Conservation (phyloP, 2,113 vertebrate genomes). For the Callochromis pleurospilus region DNA sequence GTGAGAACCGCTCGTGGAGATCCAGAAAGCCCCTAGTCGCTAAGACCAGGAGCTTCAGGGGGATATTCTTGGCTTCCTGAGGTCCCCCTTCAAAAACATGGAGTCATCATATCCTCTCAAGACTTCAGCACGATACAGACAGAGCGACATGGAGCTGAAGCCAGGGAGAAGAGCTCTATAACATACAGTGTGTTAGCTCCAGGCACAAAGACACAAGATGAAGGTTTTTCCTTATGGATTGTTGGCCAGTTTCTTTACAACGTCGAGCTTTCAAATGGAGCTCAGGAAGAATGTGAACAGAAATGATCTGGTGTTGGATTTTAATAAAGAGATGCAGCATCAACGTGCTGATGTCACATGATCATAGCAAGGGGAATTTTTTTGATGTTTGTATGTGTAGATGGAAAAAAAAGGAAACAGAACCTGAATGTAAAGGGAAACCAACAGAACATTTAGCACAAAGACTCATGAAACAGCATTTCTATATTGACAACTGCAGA, state of each 20-base stretch:
- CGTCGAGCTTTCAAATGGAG: neutral
- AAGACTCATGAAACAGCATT: neutral
- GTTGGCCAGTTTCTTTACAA: neutral
- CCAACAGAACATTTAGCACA: neutral
- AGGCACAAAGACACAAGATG: neutral
- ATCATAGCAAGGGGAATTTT: neutral
- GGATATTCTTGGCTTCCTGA: constrained; percentile 57
- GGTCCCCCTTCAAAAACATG: constrained; percentile 29
- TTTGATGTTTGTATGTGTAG: neutral
- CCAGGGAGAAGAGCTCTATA: neutral
- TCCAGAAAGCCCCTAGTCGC: constrained; percentile 6
- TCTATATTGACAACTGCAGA: neutral
- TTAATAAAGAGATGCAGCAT: neutral
- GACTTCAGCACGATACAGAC: neutral
- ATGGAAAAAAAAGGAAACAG: constrained; percentile 1
- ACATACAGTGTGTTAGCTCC: neutral
- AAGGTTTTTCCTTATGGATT: neutral
- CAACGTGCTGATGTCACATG: neutral
- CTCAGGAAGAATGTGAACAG: neutral
- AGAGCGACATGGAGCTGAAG: neutral
- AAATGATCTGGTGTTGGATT: neutral
- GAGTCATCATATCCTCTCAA: constrained; percentile 12
- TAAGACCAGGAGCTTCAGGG: constrained; percentile 51
- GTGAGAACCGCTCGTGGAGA: neutral
- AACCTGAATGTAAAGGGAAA: neutral